Conservation (phyloP, 2,888 invertebrate species). For the Creontiades dilutus region DNA sequence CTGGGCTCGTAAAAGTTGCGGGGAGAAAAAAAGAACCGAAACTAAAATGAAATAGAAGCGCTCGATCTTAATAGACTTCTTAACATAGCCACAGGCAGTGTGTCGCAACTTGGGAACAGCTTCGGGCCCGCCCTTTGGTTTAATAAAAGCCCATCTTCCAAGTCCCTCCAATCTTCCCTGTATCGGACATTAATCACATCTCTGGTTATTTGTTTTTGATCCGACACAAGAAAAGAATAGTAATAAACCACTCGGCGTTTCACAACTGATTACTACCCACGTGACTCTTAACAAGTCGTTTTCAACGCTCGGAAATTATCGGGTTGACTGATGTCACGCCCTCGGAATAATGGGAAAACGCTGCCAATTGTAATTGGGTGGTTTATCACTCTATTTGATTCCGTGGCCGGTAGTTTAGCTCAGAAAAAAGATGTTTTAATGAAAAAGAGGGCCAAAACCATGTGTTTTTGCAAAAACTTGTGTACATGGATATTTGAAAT, state of each 20-base stretch:
- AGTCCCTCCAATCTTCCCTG: background rate
- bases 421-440: no score
- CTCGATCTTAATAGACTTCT: background rate
- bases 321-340: background rate
- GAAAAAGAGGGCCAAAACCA: no score
- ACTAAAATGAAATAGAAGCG: background rate
- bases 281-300: background rate
- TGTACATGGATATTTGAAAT: no score
- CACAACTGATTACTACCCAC: constrained; percentile 13
- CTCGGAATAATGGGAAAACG: background rate
- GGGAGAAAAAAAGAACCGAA: no score
- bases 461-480: no score
- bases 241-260: constrained; percentile 1
- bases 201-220: constrained; percentile 3
- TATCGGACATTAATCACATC: constrained; percentile 3
- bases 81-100: background rate
- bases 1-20: no score
- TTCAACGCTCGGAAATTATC: background rate
- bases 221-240: background rate
- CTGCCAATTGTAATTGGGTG: background rate
- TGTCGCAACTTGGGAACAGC: background rate
- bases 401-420: no score
- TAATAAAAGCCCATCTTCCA: background rate
- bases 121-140: constrained; percentile 2
- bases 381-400: background rate